Base-by-base conservation (phyloP, 1,140 invertebrate genomes). In the Tachypleus tridentatus region DNA sequence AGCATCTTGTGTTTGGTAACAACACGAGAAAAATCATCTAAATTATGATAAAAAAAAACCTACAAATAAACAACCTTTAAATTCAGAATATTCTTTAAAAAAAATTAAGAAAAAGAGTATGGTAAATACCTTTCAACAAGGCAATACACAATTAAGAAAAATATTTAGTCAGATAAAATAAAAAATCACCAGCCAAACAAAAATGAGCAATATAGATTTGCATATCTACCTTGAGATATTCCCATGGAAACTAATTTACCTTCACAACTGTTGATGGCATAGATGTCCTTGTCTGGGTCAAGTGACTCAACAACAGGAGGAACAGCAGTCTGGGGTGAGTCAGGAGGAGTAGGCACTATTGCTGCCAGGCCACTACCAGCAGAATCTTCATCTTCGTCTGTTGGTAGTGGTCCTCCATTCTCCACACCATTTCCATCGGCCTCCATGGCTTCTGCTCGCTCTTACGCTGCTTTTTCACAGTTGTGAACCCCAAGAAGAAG, bases 261-360 rank as follows among this genome's bases (percentile, higher is more conserved):
- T 68, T 77, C 75, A 58, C 69, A 72, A 67, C 74, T 74, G 68
- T 89, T 89, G 78, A 97, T 93, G 65, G 92, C 96, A 80, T 97
- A 99, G 73, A 96, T 95, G 79, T 98, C 96, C 72, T 96, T 83
- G 76, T 94, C 88, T 58, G 91, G 88, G 72, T 97, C 92, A 29
- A 29, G 29, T 29, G 29, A 29, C 29, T 29, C 29, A 65, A 60
- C 64, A 64, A 64, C 70, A 4, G 64, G 61, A 7, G 64, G 57
- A n/a, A 65, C 47, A 48, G 66, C 65, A 8, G 63, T 71, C n/a
- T 87, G 86, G 8, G 89, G 92, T 11, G 88, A 93, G 79, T 92
- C 92, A 29, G 91, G 93, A 11, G 90, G 93, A 61, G 89, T 94
- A 60, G 82, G 80, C 74, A 78, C 80, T 82, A 87, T 70, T 74